phyloP scores from a whole-genome alignment of 2,888 invertebrate genomes.

The Ormyrus nitidulus region DNA sequence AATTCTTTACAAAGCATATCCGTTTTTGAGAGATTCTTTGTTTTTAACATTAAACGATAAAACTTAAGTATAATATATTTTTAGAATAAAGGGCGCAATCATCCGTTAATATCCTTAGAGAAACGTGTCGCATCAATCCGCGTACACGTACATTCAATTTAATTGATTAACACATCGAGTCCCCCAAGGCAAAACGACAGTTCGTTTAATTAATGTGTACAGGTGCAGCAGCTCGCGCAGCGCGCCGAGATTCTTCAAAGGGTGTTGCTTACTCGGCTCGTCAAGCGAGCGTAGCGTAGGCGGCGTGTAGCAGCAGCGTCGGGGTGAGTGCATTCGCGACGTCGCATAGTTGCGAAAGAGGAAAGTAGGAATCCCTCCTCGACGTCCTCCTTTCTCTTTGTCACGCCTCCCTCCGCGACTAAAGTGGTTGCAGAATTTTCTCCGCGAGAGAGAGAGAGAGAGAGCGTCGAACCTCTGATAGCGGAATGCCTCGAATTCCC shows the following conservation, averaged over 20 bases:
- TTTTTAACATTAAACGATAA: too few relatives aligned
- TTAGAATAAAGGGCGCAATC: too few relatives aligned
- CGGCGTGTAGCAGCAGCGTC: background rate
- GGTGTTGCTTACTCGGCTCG: constrained; percentile 41
- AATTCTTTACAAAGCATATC: too few relatives aligned
- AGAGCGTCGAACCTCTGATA: too few relatives aligned
- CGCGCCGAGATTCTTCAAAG: constrained; percentile 38
- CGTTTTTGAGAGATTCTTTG: too few relatives aligned
- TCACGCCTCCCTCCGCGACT: constrained; percentile 14
- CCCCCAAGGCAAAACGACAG: too few relatives aligned
- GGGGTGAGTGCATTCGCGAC: constrained; percentile 27
- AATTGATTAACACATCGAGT: too few relatives aligned
- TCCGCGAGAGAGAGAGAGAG: background rate
- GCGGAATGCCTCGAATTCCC: too few relatives aligned
- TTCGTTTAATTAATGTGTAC: constrained; percentile 46
- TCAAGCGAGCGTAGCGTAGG: background rate
- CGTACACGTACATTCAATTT: too few relatives aligned
- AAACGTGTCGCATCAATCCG: too few relatives aligned
- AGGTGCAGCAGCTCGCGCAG: background rate
- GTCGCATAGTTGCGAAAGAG: constrained; percentile 35
- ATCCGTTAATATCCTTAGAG: too few relatives aligned
- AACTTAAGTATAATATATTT: too few relatives aligned
- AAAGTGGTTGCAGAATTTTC: constrained; percentile 38
- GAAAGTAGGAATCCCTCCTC: constrained; percentile 16
- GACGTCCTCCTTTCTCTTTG: constrained; percentile 45